Conservation (phyloP, 2,797 vertebrate species). For the Microchirus variegatus region DNA sequence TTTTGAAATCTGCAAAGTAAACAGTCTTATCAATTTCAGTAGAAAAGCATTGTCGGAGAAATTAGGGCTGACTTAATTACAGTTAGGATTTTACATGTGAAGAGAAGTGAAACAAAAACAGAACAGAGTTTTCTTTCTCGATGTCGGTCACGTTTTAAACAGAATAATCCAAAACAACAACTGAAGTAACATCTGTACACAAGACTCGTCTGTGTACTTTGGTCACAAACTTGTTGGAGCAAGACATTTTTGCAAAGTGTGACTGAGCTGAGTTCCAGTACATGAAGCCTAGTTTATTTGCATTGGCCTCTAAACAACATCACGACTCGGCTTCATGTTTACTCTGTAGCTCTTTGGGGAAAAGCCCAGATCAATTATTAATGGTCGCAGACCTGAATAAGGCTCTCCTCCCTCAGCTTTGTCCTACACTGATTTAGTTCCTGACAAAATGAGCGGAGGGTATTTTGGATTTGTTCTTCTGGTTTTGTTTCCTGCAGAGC, state of each 20-base stretch:
- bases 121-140: neutral
- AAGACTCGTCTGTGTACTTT: neutral
- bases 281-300: neutral
- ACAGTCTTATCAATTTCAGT: neutral
- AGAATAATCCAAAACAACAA: too few relatives aligned
- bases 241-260: neutral
- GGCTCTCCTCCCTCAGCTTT: conserved; percentile 12
- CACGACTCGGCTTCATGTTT: conserved; percentile 24
- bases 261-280: neutral
- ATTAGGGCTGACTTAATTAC: neutral
- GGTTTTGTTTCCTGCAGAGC: conserved; percentile 17
- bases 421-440: neutral
- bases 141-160: too few relatives aligned
- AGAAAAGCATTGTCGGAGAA: neutral
- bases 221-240: neutral
- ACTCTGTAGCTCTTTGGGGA: conserved; percentile 27
- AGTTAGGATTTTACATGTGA: too few relatives aligned
- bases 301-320: neutral
- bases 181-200: neutral
- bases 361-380: conserved; percentile 47
- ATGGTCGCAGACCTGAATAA: conserved; percentile 3
- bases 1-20: conserved; percentile 1
- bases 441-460: conserved; percentile 35
- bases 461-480: conserved; percentile 38
- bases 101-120: neutral